Base-by-base conservation (phyloP, 2,888 invertebrate genomes). In the Holacanthella duospinosa region DNA sequence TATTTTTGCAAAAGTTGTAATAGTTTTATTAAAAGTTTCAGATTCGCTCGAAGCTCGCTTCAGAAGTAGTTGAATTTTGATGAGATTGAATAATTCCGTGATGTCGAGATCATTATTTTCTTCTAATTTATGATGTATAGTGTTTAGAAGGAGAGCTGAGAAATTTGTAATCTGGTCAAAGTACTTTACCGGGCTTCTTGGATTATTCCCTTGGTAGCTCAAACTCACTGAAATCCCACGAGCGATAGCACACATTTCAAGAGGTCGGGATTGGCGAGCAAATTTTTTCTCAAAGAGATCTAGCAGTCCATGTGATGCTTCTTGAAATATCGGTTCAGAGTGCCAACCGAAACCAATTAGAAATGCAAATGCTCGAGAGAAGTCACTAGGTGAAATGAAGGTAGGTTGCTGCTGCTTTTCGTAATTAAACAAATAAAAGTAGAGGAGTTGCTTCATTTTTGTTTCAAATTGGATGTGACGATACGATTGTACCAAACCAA, bases 111-210 rank as follows among this genome's bases (percentile, higher is more conserved):
- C 21, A 61, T 12, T 12, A 2, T 56, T 44, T 21, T 65, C 44
- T 24, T 65, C 12, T 19, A 70, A 27, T 36, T 62, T 55, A 0
- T 59, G 48, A 19, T 62, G 56, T 26, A 67, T 59, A 44, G 64
- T 61, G 43, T 66, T 66, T 36, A 68, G 67, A 16, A 70, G 24
- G 53, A 66, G 63, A 1, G 70, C 64, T 25, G 61, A 60, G 16
- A 67, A 60, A 44, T 70, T 62, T 1, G 66, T 29, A 3, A 70
- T 54, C 24, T 60, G 61, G 19, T 70, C 64, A 28, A 65, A 68
- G 29, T 68, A 67, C 29, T 63, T 68, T n/a, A 60, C 9, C 29
- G 6, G 58, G 9, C 24, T 21, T 16, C 36, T 6, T 43, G 21
- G 25, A 16, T 28, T 29, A 4, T 25, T 29, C 6, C 24, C 24